phyloP scores from a whole-genome alignment of 2,113 vertebrate genomes.

The Myanophis thanlyinensis region DNA sequence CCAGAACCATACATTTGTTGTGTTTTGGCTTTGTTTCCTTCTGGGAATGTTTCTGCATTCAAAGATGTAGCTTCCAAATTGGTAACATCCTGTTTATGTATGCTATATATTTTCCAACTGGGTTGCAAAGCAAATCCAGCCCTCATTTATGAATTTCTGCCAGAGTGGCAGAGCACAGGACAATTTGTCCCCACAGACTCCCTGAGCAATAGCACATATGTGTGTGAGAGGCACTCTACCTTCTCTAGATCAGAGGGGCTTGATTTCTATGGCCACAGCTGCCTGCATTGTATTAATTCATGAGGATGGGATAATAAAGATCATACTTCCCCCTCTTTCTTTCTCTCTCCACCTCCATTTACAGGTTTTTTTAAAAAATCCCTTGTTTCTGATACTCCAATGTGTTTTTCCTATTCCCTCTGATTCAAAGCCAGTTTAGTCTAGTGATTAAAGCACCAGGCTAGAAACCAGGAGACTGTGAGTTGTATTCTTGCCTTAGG shows the following conservation, averaged over 20 bases:
- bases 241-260: not conserved
- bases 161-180: slow-evolving; percentile 9
- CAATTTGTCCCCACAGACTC: slow-evolving; percentile 10
- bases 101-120: slow-evolving; percentile 24
- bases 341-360: not conserved
- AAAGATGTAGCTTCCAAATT: slow-evolving; percentile 20
- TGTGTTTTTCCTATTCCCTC: not conserved
- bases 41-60: not conserved
- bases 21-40: not conserved
- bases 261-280: not conserved
- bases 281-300: not conserved
- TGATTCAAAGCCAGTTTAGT: not conserved
- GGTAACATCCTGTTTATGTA: slow-evolving; percentile 50
- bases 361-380: not conserved
- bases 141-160: slow-evolving; percentile 18
- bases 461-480: not conserved
- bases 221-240: not conserved
- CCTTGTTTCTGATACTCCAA: too few species aligned
- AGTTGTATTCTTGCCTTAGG: not conserved
- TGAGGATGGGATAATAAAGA: not conserved
- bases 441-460: not conserved
- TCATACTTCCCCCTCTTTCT: not conserved
- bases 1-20: not conserved
- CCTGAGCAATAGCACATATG: not conserved
- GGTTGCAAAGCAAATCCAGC: slow-evolving; percentile 20